These are phyloP conservation scores for Atethmia centrago DNA, from an alignment of 2,888 invertebrate species.

Conservation along the genomic window DNA sequence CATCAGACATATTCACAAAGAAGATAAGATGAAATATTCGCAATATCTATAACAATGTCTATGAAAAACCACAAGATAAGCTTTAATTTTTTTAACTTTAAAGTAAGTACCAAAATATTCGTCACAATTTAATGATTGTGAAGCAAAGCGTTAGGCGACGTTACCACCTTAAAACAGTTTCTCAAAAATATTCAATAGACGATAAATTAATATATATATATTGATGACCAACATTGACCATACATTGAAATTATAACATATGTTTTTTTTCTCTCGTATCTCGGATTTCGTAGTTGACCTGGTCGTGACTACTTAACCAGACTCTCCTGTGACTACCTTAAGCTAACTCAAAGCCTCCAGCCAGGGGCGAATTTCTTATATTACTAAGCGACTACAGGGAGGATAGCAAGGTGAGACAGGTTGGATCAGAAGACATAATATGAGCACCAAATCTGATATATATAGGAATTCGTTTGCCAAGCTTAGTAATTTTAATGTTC, in stretches of 20 bases:
- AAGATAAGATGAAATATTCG: constrained; percentile 16
- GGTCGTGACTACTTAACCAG: too few species aligned
- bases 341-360: too few species aligned
- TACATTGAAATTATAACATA: not conserved
- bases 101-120: not conserved
- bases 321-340: too few species aligned
- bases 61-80: not conserved
- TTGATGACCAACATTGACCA: too few species aligned
- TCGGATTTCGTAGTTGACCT: too few species aligned
- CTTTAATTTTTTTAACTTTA: not conserved
- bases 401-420: too few species aligned
- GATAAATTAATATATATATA: not conserved
- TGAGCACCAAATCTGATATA: not conserved
- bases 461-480: not conserved
- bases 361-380: too few species aligned
- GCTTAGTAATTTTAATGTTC: not conserved
- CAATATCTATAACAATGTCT: constrained; percentile 13
- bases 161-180: not conserved
- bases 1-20: not conserved
- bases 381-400: too few species aligned
- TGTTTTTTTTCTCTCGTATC: too few species aligned
- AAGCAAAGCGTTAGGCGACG: not conserved
- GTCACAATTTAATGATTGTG: too few species aligned
- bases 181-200: not conserved
- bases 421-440: too few species aligned